These are phyloP conservation scores for Salvelinus alpinus DNA, from an alignment of 2,113 vertebrate species.

Conservation along the genomic window DNA sequence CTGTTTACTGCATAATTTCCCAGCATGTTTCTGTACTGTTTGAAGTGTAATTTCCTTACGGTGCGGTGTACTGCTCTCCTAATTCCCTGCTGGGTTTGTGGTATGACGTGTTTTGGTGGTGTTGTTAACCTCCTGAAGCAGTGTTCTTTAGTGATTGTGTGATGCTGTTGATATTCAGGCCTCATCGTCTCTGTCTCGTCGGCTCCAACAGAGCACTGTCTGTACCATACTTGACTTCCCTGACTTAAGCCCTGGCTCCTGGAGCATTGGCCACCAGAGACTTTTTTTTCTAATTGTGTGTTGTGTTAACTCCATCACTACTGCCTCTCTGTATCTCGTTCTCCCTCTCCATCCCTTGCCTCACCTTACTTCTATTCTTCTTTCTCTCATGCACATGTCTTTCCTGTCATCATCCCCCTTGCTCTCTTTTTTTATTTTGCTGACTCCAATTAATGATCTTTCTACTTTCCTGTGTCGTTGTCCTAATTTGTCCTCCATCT, in stretches of 20 bases:
- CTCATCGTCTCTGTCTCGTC: too few relatives aligned
- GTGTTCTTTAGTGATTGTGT: not conserved
- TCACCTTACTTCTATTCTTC: constrained; percentile 34
- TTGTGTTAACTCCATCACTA: too few relatives aligned
- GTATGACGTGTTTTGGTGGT: not conserved
- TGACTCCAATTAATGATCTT: too few relatives aligned
- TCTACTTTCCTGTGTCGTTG: too few relatives aligned
- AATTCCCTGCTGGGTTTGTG: too few relatives aligned
- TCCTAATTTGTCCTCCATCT: not conserved
- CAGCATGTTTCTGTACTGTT: not conserved
- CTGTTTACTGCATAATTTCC: constrained; percentile 27
- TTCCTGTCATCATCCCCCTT: too few relatives aligned
- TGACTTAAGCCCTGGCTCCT: too few relatives aligned
- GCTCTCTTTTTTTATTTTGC: not conserved
- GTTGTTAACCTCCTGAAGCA: not conserved
- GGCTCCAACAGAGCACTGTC: too few relatives aligned
- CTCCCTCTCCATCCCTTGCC: not conserved
- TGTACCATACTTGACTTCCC: too few relatives aligned
- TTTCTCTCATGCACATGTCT: not conserved
- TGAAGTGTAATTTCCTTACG: constrained; percentile 35
- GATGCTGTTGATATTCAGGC: too few relatives aligned
- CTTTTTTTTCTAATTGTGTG: constrained; percentile 14
- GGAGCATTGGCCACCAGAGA: constrained; percentile 11
- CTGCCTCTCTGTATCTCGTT: not conserved
- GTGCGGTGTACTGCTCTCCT: too few relatives aligned